Percentiles rank a stretch among this genome's conserved stretches.
Evolutionary conservation across 2,797 vertebrate species (phyloP).

Genomic region (Enteromius viviparus): DNA sequence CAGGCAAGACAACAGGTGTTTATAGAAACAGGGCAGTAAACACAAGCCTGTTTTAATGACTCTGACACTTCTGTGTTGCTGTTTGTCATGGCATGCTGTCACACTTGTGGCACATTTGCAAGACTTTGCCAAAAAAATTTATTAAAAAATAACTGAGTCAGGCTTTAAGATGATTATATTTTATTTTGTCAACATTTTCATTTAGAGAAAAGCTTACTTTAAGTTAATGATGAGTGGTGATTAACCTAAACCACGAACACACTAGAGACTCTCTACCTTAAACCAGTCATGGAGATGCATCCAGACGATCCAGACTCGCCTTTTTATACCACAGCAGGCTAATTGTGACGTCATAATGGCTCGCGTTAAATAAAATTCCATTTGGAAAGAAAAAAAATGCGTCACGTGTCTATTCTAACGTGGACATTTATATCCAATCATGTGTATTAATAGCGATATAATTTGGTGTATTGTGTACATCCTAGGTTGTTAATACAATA

Average conservation of each 20-base stretch:
- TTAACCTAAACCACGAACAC: not conserved
- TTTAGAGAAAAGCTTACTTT: not conserved
- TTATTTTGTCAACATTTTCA: too few relatives aligned
- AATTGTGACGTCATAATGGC: too few relatives aligned
- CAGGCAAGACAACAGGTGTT: too few relatives aligned
- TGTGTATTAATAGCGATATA: not conserved
- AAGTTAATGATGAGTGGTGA: not conserved
- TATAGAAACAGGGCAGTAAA: conserved; percentile 27
- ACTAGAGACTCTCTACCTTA: not conserved
- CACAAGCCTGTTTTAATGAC: conserved; percentile 27
- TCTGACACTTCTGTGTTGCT: conserved; percentile 43
- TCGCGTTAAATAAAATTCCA: too few relatives aligned
- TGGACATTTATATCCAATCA: not conserved
- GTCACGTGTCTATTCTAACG: too few relatives aligned
- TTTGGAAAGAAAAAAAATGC: too few relatives aligned
- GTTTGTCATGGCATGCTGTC: conserved; percentile 45
- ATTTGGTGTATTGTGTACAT: too few relatives aligned
- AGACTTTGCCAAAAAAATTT: too few relatives aligned
- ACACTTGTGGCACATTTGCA: conserved; percentile 43
- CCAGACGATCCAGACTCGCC: too few relatives aligned
- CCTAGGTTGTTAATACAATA: too few relatives aligned
- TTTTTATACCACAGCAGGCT: too few relatives aligned
- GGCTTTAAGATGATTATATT: too few relatives aligned
- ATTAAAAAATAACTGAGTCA: conserved; percentile 31
- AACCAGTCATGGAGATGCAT: conserved; percentile 4